Evolutionary conservation across 2,113 vertebrate genomes (phyloP).

Genomic region (Pimephales promelas): DNA sequence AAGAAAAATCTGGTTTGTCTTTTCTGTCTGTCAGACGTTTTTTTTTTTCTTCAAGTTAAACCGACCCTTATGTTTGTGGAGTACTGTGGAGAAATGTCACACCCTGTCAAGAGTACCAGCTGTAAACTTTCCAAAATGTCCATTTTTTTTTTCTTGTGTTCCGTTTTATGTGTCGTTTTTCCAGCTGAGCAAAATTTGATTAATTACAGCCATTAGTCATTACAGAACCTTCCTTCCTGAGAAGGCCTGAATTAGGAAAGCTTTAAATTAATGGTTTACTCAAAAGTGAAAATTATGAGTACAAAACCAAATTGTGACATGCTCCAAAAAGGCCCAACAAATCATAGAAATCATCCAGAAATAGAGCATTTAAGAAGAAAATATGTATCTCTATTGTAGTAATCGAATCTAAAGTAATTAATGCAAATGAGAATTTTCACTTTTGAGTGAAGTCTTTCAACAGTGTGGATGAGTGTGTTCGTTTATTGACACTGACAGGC

Average conservation of each 20-base stretch:
- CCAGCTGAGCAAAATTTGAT: conserved; percentile 14
- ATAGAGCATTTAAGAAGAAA: not conserved
- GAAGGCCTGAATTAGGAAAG: conserved; percentile 5
- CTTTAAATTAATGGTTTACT: not conserved
- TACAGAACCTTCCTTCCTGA: not conserved
- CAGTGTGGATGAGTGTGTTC: conserved; percentile 2
- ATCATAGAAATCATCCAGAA: not conserved
- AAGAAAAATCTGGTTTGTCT: conserved; percentile 1
- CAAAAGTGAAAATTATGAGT: not conserved
- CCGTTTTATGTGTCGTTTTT: not conserved
- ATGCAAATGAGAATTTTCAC: not conserved
- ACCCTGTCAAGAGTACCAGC: conserved; percentile 13
- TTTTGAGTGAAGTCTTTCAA: not conserved
- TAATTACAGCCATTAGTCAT: conserved; percentile 31
- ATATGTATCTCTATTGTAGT: not conserved
- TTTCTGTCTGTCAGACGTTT: not conserved
- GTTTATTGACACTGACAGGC: not conserved
- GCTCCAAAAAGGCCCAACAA: not conserved
- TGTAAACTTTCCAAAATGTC: conserved; percentile 4
- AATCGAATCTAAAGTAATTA: not conserved
- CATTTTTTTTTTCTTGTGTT: not conserved
- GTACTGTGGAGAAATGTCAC: conserved; percentile 20
- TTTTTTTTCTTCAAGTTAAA: conserved; percentile 17
- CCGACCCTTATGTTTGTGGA: conserved; percentile 7
- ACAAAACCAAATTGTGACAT: not conserved